Evolutionary conservation across 2,113 vertebrate species (phyloP).

Genomic region (Myotis brandtii): DNA sequence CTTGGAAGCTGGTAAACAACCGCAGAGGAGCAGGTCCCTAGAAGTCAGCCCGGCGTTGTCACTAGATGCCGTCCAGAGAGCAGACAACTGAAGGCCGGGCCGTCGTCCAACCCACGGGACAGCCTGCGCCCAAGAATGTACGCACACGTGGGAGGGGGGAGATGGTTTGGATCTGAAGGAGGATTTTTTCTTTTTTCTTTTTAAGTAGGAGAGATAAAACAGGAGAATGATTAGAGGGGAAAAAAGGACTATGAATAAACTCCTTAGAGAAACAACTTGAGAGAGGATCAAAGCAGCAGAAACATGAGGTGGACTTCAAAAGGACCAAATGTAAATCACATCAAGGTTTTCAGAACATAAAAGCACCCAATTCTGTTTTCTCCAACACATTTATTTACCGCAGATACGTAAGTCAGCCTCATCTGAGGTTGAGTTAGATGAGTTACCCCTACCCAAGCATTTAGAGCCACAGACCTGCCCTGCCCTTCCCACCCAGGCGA

Average conservation of each 20-base stretch:
- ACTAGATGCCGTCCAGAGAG: neutral
- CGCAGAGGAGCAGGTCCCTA: neutral
- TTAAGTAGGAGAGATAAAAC: neutral
- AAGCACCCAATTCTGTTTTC: neutral
- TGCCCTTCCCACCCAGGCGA: neutral
- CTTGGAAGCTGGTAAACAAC: constrained; percentile 51
- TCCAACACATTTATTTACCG: neutral
- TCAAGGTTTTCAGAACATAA: neutral
- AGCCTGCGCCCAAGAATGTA: neutral
- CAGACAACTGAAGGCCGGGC: neutral
- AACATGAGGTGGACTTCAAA: constrained; percentile 17
- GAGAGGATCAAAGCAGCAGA: constrained; percentile 38
- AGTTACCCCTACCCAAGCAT: neutral
- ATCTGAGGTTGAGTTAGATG: neutral
- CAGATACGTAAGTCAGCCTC: neutral
- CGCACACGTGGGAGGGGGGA: accelerated
- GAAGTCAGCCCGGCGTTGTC: neutral
- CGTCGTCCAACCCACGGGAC: accelerated
- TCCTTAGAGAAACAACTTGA: neutral
- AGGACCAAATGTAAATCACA: neutral
- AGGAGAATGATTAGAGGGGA: neutral
- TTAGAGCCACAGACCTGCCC: accelerated
- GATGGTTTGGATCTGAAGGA: accelerated
- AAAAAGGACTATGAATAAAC: neutral
- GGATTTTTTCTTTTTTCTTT: neutral